These are phyloP conservation scores for Sturnus vulgaris DNA, from an alignment of 2,113 vertebrate genomes.

Conservation along the genomic window DNA sequence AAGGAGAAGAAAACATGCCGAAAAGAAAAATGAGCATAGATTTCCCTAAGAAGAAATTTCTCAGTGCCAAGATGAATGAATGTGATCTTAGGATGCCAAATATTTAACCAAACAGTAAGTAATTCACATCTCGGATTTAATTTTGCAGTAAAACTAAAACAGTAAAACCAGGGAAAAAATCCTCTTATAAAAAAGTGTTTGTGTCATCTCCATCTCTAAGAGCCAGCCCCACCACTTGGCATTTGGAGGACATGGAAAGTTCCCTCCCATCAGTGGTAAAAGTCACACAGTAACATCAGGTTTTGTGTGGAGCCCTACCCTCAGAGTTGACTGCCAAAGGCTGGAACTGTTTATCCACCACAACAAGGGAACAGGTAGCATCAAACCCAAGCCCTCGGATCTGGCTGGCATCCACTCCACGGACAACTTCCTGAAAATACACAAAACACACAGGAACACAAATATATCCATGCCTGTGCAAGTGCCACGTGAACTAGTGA, in stretches of 20 bases:
- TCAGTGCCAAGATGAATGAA: background rate
- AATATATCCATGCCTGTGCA: background rate
- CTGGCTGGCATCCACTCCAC: constrained; percentile 63
- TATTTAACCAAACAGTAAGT: background rate
- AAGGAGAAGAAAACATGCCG: background rate
- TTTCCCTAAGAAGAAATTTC: background rate
- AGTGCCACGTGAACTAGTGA: background rate
- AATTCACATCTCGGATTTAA: background rate
- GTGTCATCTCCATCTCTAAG: background rate
- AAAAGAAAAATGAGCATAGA: background rate
- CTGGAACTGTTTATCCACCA: constrained; percentile 82
- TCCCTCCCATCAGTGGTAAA: background rate
- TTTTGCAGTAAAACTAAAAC: background rate
- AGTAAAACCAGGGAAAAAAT: background rate
- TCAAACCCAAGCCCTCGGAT: constrained; percentile 92
- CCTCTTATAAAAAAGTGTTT: background rate
- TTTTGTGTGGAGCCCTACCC: constrained; percentile 68
- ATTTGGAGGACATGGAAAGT: background rate
- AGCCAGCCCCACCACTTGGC: background rate
- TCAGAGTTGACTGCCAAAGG: constrained; percentile 84
- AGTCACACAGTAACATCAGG: background rate
- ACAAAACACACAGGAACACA: background rate
- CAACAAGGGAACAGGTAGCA: constrained; percentile 93
- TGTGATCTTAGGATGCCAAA: background rate
- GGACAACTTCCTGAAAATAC: constrained; percentile 79